These are phyloP conservation scores for Pandemis corylana DNA, from an alignment of 2,888 invertebrate species.

Conservation along the genomic window DNA sequence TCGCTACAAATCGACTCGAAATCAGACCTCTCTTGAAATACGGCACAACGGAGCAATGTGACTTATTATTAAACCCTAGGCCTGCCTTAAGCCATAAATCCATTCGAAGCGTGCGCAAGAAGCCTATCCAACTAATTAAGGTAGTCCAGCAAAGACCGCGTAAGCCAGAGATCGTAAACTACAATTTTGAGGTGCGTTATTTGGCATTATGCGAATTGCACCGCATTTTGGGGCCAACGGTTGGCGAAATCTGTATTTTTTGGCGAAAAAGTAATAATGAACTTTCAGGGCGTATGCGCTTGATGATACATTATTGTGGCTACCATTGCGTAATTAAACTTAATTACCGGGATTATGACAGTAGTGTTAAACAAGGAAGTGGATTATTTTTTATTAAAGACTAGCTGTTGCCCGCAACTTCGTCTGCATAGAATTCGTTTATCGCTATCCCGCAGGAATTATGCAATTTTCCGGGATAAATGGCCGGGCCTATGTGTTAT, in stretches of 20 bases:
- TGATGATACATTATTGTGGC: background rate
- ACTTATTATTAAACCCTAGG: conserved; percentile 39
- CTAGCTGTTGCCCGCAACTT: too few relatives aligned
- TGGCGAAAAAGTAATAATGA: background rate
- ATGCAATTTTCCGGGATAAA: too few relatives aligned
- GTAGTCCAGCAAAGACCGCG: conserved; percentile 22
- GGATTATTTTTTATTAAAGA: background rate
- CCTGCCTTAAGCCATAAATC: conserved; percentile 37
- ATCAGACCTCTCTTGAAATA: conserved; percentile 29
- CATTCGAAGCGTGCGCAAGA: conserved; percentile 28
- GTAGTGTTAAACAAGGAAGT: background rate
- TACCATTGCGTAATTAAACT: background rate
- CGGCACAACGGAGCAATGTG: conserved; percentile 15
- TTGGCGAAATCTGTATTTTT: conserved; percentile 7
- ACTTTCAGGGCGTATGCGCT: background rate
- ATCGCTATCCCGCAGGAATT: too few relatives aligned
- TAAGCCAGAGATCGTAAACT: conserved; percentile 33
- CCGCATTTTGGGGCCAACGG: background rate
- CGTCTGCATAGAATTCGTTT: too few relatives aligned
- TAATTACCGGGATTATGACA: background rate
- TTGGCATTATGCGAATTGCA: conserved; percentile 13
- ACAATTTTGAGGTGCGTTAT: conserved; percentile 20
- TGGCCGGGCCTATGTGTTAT: too few relatives aligned
- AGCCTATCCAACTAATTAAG: conserved; percentile 26
- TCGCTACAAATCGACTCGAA: conserved; percentile 1